Evolutionary conservation across 2,797 vertebrate species (phyloP), one percentile per base, ranked within the genome.

Genomic region (Pogonophryne albipinna): DNA sequence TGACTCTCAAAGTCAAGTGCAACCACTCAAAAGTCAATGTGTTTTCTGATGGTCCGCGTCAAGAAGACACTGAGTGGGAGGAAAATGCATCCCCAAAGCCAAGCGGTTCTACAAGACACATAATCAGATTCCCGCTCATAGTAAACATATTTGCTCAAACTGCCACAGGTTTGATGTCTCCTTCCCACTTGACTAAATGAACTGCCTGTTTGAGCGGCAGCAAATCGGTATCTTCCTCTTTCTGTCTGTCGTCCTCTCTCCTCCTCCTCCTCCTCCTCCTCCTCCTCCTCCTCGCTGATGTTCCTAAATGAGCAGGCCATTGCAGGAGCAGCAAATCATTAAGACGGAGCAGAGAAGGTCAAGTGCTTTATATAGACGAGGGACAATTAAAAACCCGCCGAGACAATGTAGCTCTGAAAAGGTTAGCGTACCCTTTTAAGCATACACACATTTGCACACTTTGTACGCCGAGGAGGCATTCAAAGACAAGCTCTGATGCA

Each of bases 271-370:
- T 27, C 79, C 66, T 80, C 66, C 63, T 12, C 42, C 1, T 73
- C 55, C 52, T 66, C 71, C 27, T 27, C 79, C 64, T 80, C 66
- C 63, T 12, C 38, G 16, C 65, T 80, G 82, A 82, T 82, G 74
- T 44, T 76, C 79, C 79, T 80, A 87, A 92, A 90, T 66, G 79
- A 89, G 85, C 64, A 27, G 71, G 73, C 73, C 74, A 66, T 62
- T n/a, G 83, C 84, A 51, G 70, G 46, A 72, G 84, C 89, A 85
- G 83, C 88, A 87, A 90, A 92, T 92, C 87, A 92, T 91, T 88
- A 90, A 84, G 86, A 60, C 74, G 15, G 69, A 87, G 85, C 73
- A 50, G 76, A 83, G 82, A 92, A 92, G 87, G 90, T 91, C 89
- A 92, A 88, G 83, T 76, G 74, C 85, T 90, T 88, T 83, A 84